These are phyloP conservation scores for Deroptyus accipitrinus DNA, from an alignment of 2,113 vertebrate species.

Conservation along the genomic window DNA sequence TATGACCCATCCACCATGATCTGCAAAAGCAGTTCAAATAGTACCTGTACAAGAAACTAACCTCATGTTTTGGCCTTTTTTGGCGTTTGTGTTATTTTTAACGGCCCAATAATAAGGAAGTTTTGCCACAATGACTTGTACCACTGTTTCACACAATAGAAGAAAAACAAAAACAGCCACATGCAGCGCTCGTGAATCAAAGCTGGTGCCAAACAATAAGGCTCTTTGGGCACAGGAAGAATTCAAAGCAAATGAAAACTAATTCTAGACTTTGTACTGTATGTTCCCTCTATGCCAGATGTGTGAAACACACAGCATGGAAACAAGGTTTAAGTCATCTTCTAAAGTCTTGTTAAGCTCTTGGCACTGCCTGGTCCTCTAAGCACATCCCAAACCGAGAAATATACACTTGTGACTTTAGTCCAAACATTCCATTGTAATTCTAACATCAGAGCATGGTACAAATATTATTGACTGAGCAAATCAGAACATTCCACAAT, in stretches of 20 bases:
- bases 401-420: conserved; percentile 47
- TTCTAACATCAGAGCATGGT: conserved; percentile 35
- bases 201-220: conserved; percentile 19
- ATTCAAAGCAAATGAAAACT: conserved; percentile 51
- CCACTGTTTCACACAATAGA: background rate
- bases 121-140: background rate
- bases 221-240: conserved; percentile 11
- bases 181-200: background rate
- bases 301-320: conserved; percentile 33
- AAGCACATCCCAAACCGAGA: conserved; percentile 56
- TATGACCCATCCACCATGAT: background rate
- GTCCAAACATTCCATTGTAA: conserved; percentile 61
- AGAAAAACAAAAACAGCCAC: background rate
- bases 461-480: conserved; percentile 21
- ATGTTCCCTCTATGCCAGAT: conserved; percentile 31
- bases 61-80: background rate
- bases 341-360: conserved; percentile 55
- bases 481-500: background rate
- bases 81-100: background rate
- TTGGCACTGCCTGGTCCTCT: conserved; percentile 40
- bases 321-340: conserved; percentile 47
- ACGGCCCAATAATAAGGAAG: background rate
- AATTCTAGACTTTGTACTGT: conserved; percentile 7
- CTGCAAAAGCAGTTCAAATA: background rate
- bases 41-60: background rate